Evolutionary conservation across 2,888 invertebrate genomes (phyloP).

Genomic region (Nasonia oneida): DNA sequence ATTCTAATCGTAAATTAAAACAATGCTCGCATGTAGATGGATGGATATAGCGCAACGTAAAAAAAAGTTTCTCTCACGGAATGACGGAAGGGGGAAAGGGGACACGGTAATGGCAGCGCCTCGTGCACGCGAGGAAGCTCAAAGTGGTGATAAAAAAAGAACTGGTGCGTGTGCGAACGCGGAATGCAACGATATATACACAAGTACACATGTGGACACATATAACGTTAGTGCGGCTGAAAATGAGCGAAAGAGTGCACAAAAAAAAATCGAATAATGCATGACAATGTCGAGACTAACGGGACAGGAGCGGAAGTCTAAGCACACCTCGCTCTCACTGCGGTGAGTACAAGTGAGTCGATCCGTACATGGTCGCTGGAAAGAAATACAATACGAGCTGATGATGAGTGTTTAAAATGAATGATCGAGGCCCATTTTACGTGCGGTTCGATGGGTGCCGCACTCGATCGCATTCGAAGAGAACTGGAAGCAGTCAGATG

Average conservation of each 20-base stretch:
- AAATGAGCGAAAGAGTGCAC: constrained; percentile 54
- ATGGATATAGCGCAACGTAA: constrained; percentile 26
- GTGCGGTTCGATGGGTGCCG: too few relatives aligned
- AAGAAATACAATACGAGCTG: constrained; percentile 72
- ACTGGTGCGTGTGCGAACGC: background rate
- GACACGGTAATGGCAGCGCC: constrained; percentile 56
- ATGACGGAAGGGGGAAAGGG: constrained; percentile 2
- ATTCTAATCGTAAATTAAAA: constrained; percentile 32
- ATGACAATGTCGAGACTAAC: constrained; percentile 73
- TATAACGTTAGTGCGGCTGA: background rate
- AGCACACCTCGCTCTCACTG: constrained; percentile 73
- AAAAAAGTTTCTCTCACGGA: background rate
- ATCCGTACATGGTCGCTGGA: constrained; percentile 77
- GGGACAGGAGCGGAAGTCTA: constrained; percentile 68
- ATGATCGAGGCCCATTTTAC: constrained; percentile 47
- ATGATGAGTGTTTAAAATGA: constrained; percentile 59
- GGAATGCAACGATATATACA: background rate
- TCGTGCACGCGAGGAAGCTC: constrained; percentile 69
- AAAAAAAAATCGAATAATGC: constrained; percentile 50
- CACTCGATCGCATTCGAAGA: background rate
- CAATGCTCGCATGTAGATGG: constrained; percentile 27
- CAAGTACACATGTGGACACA: background rate
- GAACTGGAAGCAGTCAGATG: background rate
- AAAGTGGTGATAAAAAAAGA: constrained; percentile 43
- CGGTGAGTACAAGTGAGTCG: constrained; percentile 75